These are phyloP conservation scores for Coranthus polyacanthus DNA, from an alignment of 2,797 vertebrate species.

Conservation along the genomic window DNA sequence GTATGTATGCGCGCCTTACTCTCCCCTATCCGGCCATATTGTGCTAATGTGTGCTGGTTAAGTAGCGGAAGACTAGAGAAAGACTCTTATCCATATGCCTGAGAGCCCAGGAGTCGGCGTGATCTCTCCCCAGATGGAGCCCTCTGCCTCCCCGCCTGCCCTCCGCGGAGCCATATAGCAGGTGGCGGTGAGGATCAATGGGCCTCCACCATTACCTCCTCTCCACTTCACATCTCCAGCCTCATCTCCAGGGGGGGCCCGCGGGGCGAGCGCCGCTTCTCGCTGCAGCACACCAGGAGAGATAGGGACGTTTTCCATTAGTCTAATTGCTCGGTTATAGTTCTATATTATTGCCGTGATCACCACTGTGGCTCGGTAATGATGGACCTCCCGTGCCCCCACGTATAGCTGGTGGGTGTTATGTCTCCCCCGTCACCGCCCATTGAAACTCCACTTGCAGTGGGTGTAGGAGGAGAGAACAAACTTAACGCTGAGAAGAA, in stretches of 20 bases:
- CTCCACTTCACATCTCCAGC: slow-evolving; percentile 71
- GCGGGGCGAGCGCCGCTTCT: slow-evolving; percentile 44
- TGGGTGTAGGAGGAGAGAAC: slow-evolving; percentile 51
- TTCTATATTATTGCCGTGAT: slow-evolving; percentile 80
- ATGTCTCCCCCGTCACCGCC: slow-evolving; percentile 69
- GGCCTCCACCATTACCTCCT: slow-evolving; percentile 72
- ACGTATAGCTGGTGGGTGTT: slow-evolving; percentile 72
- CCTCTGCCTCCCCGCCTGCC: slow-evolving; percentile 59
- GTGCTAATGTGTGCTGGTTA: slow-evolving; percentile 76
- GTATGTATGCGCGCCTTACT: slow-evolving; percentile 52
- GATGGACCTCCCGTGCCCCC: slow-evolving; percentile 73
- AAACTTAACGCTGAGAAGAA: slow-evolving; percentile 42
- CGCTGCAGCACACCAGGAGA: slow-evolving; percentile 61
- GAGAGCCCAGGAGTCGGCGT: slow-evolving; percentile 60
- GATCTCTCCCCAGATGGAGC: slow-evolving; percentile 70
- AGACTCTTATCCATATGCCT: slow-evolving; percentile 80
- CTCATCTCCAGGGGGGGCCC: slow-evolving; percentile 59
- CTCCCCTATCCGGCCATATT: slow-evolving; percentile 70
- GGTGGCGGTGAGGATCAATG: slow-evolving; percentile 81
- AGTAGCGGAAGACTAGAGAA: slow-evolving; percentile 74
- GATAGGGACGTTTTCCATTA: slow-evolving; percentile 80
- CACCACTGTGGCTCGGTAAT: slow-evolving; percentile 73
- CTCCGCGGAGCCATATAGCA: slow-evolving; percentile 78
- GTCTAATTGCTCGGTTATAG: slow-evolving; percentile 82
- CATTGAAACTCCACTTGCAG: slow-evolving; percentile 53